phyloP scores from a whole-genome alignment of 2,797 vertebrate species.

The Manis pentadactyla region DNA sequence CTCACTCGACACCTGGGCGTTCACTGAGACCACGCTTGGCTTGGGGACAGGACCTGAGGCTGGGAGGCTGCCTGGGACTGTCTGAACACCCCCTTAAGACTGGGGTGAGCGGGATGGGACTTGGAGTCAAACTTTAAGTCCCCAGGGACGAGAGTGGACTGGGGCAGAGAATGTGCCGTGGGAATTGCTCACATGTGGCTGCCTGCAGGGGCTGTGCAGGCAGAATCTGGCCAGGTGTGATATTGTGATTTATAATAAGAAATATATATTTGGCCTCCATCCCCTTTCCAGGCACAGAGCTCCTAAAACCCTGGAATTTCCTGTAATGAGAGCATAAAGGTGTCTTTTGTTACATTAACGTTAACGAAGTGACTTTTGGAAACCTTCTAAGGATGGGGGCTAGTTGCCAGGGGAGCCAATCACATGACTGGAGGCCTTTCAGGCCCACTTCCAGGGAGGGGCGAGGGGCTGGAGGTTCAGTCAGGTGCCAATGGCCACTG shows the following conservation, averaged over 20 bases:
- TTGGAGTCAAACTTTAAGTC: background rate
- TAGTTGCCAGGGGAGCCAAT: background rate
- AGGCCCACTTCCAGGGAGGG: background rate
- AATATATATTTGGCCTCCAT: background rate
- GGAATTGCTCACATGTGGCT: background rate
- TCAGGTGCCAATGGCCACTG: background rate
- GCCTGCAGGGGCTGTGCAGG: background rate
- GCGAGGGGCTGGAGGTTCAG: background rate
- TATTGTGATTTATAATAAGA: background rate
- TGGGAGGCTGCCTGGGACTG: background rate
- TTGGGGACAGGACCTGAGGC: background rate
- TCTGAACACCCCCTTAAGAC: background rate
- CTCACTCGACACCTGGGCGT: background rate
- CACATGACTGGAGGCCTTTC: background rate
- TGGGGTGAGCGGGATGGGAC: background rate
- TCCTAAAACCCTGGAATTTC: background rate
- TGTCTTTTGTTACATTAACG: background rate
- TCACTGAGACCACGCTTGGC: too few species aligned
- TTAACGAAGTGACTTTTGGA: background rate
- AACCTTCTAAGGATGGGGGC: background rate
- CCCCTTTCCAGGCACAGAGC: background rate
- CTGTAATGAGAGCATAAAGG: background rate
- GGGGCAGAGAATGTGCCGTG: background rate
- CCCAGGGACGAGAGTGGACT: background rate
- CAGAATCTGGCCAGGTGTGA: background rate